Percentiles rank a stretch among this genome's conserved stretches.
Conservation (phyloP, 2,113 vertebrate genomes). For the Pimephales promelas region DNA sequence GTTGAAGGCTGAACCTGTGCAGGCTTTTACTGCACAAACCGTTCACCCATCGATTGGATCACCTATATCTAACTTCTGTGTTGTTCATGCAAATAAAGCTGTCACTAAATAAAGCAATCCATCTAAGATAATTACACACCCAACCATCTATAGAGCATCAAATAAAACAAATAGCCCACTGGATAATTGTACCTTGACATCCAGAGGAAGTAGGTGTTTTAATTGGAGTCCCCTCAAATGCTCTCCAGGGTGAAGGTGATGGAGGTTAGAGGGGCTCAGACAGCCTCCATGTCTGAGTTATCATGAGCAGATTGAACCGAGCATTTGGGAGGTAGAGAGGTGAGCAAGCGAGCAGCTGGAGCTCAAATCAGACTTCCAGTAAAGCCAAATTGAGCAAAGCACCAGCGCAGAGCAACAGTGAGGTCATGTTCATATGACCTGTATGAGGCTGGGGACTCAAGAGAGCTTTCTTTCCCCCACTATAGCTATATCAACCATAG, state of each 20-base stretch:
- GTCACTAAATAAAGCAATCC: conserved; percentile 23
- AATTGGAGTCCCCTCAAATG: conserved; percentile 48
- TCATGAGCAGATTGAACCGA: conserved; percentile 36
- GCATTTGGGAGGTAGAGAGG: conserved; percentile 27
- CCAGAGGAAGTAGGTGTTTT: conserved; percentile 25
- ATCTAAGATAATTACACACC: conserved; percentile 10
- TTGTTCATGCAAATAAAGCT: conserved; percentile 28
- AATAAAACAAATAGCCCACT: conserved; percentile 37
- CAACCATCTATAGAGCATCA: not conserved
- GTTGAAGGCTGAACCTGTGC: conserved; percentile 1
- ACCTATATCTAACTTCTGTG: not conserved
- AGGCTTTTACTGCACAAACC: not conserved
- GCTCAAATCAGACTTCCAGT: conserved; percentile 29
- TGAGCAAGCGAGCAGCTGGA: conserved; percentile 30
- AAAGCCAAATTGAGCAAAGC: conserved; percentile 19
- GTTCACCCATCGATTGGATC: conserved; percentile 21
- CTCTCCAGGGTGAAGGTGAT: conserved; percentile 31
- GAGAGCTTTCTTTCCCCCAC: too few species aligned
- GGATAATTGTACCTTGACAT: conserved; percentile 1
- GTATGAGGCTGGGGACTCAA: not conserved
- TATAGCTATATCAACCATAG: too few species aligned
- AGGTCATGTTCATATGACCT: conserved; percentile 29
- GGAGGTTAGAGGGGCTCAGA: conserved; percentile 28
- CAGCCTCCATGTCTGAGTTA: conserved; percentile 34
- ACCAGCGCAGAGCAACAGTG: conserved; percentile 10